These are phyloP conservation scores for Caloenas nicobarica DNA, from an alignment of 2,113 vertebrate species.

Conservation along the genomic window DNA sequence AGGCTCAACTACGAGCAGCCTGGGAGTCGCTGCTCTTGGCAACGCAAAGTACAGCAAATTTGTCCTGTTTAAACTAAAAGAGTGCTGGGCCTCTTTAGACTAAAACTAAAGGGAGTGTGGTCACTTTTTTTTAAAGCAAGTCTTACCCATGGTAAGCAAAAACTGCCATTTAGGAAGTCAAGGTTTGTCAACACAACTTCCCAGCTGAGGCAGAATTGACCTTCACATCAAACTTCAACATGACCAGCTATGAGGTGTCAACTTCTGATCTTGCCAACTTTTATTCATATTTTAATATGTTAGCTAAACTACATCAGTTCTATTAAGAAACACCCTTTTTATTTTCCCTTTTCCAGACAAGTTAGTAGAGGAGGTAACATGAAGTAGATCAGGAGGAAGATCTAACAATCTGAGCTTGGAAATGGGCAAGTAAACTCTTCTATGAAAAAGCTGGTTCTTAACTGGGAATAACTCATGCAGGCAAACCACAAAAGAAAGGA, in stretches of 20 bases:
- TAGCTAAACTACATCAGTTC: background rate
- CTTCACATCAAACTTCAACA: background rate
- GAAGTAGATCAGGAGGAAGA: background rate
- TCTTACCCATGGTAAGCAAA: background rate
- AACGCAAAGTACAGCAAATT: background rate
- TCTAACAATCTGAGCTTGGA: background rate
- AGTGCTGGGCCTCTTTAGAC: background rate
- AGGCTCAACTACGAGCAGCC: background rate
- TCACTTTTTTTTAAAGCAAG: background rate
- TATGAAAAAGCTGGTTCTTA: background rate
- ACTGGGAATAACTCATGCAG: background rate
- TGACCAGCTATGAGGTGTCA: background rate
- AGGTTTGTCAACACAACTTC: background rate
- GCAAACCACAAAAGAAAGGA: background rate
- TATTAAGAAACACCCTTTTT: background rate
- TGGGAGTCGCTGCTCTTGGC: background rate
- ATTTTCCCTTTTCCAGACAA: background rate
- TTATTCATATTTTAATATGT: background rate
- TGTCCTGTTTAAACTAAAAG: background rate
- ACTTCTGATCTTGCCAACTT: background rate
- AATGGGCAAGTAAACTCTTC: background rate
- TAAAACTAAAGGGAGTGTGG: background rate
- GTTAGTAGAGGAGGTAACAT: background rate
- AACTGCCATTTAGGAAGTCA: background rate
- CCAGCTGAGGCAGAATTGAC: background rate